Evolutionary conservation across 2,888 invertebrate genomes (phyloP).

Genomic region (Ernsta delagoae): DNA sequence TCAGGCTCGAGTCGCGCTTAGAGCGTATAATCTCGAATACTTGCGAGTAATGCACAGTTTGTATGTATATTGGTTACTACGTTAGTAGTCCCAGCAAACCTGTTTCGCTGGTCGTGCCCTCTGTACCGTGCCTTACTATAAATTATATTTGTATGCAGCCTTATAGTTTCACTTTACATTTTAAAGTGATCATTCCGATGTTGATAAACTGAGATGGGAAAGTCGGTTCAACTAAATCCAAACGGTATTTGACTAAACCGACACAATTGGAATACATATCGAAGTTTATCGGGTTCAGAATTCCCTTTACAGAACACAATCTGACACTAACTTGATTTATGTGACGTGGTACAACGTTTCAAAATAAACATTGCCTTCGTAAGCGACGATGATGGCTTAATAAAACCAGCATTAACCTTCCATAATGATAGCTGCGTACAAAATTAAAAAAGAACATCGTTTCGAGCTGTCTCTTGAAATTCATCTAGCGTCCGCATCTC

Average conservation of each 20-base stretch:
- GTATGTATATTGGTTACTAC: slow-evolving; percentile 82
- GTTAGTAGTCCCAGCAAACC: slow-evolving; percentile 77
- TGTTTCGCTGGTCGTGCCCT: slow-evolving; percentile 75
- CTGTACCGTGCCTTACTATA: slow-evolving; percentile 69
- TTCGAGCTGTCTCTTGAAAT: slow-evolving; percentile 62
- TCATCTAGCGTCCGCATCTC: slow-evolving; percentile 74
- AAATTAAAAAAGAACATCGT: slow-evolving; percentile 50
- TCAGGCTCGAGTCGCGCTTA: slow-evolving; percentile 61
- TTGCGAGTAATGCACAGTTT: slow-evolving; percentile 71
- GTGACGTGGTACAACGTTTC: slow-evolving; percentile 39
- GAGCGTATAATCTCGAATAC: slow-evolving; percentile 71
- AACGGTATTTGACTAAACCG: slow-evolving; percentile 32
- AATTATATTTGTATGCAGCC: slow-evolving; percentile 61
- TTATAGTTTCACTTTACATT: slow-evolving; percentile 76
- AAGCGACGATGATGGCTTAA: slow-evolving; percentile 59
- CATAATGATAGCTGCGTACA: slow-evolving; percentile 52
- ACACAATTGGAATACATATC: slow-evolving; percentile 34
- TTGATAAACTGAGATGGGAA: slow-evolving; percentile 50
- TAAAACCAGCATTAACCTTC: slow-evolving; percentile 62
- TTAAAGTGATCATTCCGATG: slow-evolving; percentile 58
- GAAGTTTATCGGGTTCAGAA: slow-evolving; percentile 18
- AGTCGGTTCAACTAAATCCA: slow-evolving; percentile 38
- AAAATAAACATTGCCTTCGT: slow-evolving; percentile 60
- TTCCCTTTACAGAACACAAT: slow-evolving; percentile 16
- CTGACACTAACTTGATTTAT: slow-evolving; percentile 1